Percentiles rank a stretch among this genome's conserved stretches.
These are phyloP conservation scores for Drosophila ambigua DNA, from an alignment of 1,140 invertebrate species.

Conservation along the genomic window DNA sequence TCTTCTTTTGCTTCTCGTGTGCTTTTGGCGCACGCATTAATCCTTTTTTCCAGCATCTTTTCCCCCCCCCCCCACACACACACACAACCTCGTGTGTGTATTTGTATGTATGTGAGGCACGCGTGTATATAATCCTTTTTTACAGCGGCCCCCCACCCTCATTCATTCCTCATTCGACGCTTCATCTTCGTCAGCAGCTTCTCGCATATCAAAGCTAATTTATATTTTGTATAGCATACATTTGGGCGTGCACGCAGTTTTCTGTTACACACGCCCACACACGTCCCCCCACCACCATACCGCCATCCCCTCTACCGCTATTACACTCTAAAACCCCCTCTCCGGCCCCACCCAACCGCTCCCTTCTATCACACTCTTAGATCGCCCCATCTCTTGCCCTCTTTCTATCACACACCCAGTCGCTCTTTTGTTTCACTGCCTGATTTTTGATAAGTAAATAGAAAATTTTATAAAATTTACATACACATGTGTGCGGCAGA, in stretches of 20 bases:
- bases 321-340: too few relatives aligned
- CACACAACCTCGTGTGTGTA: conserved; percentile 30
- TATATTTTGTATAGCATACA: conserved; percentile 80
- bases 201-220: conserved; percentile 79
- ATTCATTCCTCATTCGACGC: conserved; percentile 8
- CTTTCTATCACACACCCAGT: conserved; percentile 2
- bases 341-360: conserved; percentile 13
- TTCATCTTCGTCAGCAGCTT: conserved; percentile 68
- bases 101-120: conserved; percentile 35
- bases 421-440: conserved; percentile 20
- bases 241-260: conserved; percentile 60
- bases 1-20: conserved; percentile 41
- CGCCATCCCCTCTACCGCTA: neutral
- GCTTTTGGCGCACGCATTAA: conserved; percentile 69
- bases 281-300: neutral
- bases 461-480: conserved; percentile 78
- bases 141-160: conserved; percentile 44
- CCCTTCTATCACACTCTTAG: neutral
- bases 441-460: conserved; percentile 82
- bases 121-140: conserved; percentile 78
- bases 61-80: conserved; percentile 37
- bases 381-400: neutral
- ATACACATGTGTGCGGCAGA: conserved; percentile 15
- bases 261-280: conserved; percentile 18
- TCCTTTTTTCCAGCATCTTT: conserved; percentile 81